A percentile compares a stretch with the other conserved stretches of the same genome.
These are phyloP conservation scores for Sminthurinus signatus DNA, from an alignment of 1,140 invertebrate genomes.

Conservation along the genomic window DNA sequence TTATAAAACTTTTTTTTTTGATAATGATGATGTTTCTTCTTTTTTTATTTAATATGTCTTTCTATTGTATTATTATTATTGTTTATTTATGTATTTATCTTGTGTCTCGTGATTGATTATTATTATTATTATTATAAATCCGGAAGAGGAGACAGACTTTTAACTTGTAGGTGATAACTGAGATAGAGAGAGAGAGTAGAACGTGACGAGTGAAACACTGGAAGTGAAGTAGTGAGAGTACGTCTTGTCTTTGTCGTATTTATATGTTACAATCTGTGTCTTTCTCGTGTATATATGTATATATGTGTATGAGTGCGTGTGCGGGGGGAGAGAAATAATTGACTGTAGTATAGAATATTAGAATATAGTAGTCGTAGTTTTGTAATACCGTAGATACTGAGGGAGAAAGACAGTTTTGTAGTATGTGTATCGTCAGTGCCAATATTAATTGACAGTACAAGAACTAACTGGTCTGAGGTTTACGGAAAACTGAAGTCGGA, in stretches of 20 bases:
- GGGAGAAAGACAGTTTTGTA: neutral
- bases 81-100: no score
- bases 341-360: no score
- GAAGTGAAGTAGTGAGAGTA: constrained; percentile 2
- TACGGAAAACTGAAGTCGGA: constrained; percentile 33
- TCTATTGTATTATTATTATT: no score
- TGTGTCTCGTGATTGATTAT: neutral
- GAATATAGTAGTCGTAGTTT: no score
- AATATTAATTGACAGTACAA: neutral
- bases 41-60: no score
- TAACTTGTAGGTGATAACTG: no score
- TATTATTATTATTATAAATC: no score
- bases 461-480: constrained; percentile 14
- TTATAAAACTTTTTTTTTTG: no score
- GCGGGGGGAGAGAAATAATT: no score
- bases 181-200: no score
- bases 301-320: neutral
- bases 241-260: neutral
- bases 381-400: constrained; percentile 1
- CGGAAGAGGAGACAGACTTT: neutral
- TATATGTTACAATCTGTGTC: neutral
- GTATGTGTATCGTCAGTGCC: neutral
- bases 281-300: neutral
- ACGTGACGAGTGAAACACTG: neutral
- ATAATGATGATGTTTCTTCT: no score